Evolutionary conservation across 2,113 vertebrate species (phyloP).

Genomic region (Carlito syrichta): DNA sequence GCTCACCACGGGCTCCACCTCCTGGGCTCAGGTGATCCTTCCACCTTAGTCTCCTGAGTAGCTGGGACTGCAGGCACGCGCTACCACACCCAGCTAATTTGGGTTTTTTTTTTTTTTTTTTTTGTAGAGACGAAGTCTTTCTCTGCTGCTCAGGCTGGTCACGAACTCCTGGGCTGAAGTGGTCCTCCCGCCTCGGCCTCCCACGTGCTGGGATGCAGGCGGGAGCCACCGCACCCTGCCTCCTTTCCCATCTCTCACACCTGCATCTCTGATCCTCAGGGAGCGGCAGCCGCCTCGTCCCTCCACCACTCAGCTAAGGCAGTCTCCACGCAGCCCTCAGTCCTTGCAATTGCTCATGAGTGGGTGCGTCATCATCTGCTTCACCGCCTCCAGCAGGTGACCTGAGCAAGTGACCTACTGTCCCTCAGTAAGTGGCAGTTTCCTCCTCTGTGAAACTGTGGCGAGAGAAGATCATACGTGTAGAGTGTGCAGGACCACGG

Average conservation of each 20-base stretch:
- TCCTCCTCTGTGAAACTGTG: rapidly evolving
- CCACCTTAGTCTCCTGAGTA: no score
- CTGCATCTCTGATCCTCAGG: rapidly evolving
- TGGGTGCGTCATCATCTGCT: neutral
- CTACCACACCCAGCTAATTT: no score
- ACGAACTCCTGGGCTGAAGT: no score
- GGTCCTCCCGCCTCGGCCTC: no score
- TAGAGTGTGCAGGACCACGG: neutral
- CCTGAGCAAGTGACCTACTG: neutral
- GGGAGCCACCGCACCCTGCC: no score
- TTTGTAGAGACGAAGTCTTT: no score
- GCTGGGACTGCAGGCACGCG: no score
- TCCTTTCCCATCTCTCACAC: neutral
- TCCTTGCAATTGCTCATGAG: neutral
- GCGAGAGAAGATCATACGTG: rapidly evolving
- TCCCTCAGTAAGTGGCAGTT: neutral
- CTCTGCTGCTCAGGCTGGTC: no score
- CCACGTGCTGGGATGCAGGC: no score
- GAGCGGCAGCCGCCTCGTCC: neutral
- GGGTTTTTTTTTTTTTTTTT: no score
- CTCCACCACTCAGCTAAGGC: neutral
- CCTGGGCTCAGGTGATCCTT: no score
- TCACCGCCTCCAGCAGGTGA: neutral
- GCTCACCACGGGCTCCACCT: no score
- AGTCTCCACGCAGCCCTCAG: neutral